Conservation (phyloP, 2,113 vertebrate genomes). For the Phyllostomus discolor region DNA sequence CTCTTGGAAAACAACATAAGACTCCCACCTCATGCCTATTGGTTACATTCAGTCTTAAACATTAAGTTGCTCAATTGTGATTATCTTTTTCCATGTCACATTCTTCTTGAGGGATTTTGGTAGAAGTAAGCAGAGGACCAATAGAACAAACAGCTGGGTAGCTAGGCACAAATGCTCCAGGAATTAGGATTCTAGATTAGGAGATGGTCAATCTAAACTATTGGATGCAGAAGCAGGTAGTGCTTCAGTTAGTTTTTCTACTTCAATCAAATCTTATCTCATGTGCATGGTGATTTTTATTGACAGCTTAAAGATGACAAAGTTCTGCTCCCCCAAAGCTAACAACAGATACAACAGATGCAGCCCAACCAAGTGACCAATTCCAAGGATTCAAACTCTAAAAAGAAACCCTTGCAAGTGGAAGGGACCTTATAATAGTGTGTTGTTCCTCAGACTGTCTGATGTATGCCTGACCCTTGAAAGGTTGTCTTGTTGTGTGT, state of each 20-base stretch:
- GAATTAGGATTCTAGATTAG: not conserved
- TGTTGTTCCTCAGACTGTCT: not conserved
- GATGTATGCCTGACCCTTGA: not conserved
- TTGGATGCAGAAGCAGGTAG: not conserved
- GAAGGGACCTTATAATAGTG: not conserved
- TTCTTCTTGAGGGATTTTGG: not conserved
- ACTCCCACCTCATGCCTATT: not conserved
- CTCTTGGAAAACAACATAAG: not conserved
- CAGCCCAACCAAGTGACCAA: not conserved
- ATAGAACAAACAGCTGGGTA: not conserved
- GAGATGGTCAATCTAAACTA: not conserved
- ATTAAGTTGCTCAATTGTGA: not conserved
- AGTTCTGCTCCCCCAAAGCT: not conserved
- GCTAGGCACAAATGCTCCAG: not conserved
- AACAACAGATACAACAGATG: not conserved
- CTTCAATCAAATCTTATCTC: not conserved
- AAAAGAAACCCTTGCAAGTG: not conserved
- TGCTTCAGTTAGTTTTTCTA: not conserved
- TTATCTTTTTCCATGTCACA: not conserved
- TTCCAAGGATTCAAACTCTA: not conserved
- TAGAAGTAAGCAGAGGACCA: not conserved
- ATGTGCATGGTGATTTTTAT: not conserved
- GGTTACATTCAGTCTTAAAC: constrained; percentile 36
- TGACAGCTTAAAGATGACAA: not conserved
- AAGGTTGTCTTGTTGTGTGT: not conserved